A percentile compares a stretch with the other conserved stretches of the same genome.
phyloP scores from a whole-genome alignment of 1,140 invertebrate genomes.

The Ridgeia piscesae region DNA sequence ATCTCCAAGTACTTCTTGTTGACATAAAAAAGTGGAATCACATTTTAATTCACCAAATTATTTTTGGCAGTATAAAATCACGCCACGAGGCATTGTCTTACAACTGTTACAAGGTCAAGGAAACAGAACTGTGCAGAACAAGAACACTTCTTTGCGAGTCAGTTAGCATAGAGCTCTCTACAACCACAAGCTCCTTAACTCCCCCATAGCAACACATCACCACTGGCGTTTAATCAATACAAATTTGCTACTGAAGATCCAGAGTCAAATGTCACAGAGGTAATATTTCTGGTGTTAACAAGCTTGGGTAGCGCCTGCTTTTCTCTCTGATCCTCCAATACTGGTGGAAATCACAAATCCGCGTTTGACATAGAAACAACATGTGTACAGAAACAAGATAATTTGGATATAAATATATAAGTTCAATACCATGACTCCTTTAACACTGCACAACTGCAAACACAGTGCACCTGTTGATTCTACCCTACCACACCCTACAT shows the following conservation, averaged over 20 bases:
- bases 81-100: background rate
- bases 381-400: background rate
- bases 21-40: background rate
- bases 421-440: background rate
- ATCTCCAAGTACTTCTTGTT: background rate
- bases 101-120: background rate
- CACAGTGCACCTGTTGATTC: too few species aligned
- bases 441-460: background rate
- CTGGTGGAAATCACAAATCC: background rate
- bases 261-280: background rate
- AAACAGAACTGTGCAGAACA: background rate
- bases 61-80: background rate
- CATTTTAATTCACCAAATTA: background rate
- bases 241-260: background rate
- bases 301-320: background rate
- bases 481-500: background rate
- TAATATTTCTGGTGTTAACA: conserved; percentile 1
- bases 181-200: background rate
- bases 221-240: background rate
- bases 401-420: background rate
- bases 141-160: background rate
- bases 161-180: background rate
- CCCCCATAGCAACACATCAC: background rate
- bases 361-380: background rate
- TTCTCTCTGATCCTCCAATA: background rate